These are phyloP conservation scores for Orchesella cincta DNA, from an alignment of 1,140 invertebrate genomes.

Conservation along the genomic window DNA sequence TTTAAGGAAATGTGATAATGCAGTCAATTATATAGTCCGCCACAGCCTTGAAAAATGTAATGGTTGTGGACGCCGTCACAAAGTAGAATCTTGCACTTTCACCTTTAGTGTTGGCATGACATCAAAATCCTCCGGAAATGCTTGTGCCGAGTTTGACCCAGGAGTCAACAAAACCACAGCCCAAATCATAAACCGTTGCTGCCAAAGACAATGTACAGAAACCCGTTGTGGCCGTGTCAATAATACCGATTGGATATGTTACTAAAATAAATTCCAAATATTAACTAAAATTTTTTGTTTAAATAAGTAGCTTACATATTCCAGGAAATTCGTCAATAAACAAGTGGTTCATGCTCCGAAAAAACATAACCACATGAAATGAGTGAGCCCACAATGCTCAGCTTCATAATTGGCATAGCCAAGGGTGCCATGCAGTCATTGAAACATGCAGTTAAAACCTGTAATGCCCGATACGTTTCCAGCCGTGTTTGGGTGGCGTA, in stretches of 20 bases:
- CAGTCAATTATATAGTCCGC: too few species aligned
- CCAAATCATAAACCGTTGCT: constrained; percentile 27
- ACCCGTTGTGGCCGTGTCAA: too few species aligned
- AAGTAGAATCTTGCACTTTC: too few species aligned
- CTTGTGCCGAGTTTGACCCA: constrained; percentile 30
- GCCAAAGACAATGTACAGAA: constrained; percentile 1
- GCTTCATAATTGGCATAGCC: background rate
- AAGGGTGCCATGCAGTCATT: background rate
- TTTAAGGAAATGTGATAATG: too few species aligned
- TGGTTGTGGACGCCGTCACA: too few species aligned
- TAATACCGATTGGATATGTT: too few species aligned
- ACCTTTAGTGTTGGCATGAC: too few species aligned
- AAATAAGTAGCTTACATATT: too few species aligned
- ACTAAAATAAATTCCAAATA: too few species aligned
- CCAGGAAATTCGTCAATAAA: constrained; percentile 33
- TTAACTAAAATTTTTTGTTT: too few species aligned
- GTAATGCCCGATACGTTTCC: background rate
- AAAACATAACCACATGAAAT: constrained; percentile 31
- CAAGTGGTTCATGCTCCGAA: constrained; percentile 9
- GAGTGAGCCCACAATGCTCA: background rate
- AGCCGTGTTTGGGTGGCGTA: background rate
- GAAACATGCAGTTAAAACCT: background rate
- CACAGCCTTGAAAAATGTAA: too few species aligned
- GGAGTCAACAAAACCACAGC: constrained; percentile 20
- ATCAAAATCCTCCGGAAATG: constrained; percentile 21